phyloP scores from a whole-genome alignment of 2,113 vertebrate species.

The Corvus hawaiiensis region DNA sequence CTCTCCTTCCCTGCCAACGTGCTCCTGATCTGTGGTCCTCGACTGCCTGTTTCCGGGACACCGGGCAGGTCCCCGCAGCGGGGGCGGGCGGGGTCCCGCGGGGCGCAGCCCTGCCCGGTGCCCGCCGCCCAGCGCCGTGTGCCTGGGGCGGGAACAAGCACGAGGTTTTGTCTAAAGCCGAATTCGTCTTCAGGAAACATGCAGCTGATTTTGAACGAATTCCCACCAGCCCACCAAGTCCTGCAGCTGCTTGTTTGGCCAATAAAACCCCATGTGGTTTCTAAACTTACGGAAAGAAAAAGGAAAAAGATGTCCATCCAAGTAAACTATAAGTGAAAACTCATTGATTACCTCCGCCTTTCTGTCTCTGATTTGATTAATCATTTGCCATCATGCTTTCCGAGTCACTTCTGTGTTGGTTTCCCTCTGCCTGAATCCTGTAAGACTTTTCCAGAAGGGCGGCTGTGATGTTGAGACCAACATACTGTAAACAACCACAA shows the following conservation, averaged over 20 bases:
- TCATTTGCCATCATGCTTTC: background rate
- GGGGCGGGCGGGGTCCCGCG: background rate
- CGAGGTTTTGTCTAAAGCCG: background rate
- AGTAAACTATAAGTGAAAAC: conserved; percentile 39
- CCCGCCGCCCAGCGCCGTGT: background rate
- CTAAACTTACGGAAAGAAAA: background rate
- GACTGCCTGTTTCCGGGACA: too few species aligned
- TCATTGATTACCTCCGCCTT: conserved; percentile 44
- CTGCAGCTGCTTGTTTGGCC: background rate
- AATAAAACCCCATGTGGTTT: background rate
- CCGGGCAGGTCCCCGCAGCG: background rate
- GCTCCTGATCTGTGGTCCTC: fast-evolving
- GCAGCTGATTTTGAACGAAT: background rate
- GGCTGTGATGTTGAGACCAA: conserved; percentile 20
- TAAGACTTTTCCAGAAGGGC: conserved; percentile 30
- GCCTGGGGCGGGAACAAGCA: background rate
- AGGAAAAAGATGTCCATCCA: background rate
- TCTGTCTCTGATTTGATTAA: conserved; percentile 30
- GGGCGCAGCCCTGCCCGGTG: background rate
- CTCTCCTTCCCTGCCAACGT: background rate
- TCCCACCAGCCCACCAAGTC: background rate
- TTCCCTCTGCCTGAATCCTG: background rate
- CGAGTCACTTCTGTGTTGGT: background rate
- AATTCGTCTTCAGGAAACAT: background rate
- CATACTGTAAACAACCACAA: conserved; percentile 52